Percentiles rank a stretch among this genome's conserved stretches.
Evolutionary conservation across 2,113 vertebrate species (phyloP).

Genomic region (Lepus americanus): DNA sequence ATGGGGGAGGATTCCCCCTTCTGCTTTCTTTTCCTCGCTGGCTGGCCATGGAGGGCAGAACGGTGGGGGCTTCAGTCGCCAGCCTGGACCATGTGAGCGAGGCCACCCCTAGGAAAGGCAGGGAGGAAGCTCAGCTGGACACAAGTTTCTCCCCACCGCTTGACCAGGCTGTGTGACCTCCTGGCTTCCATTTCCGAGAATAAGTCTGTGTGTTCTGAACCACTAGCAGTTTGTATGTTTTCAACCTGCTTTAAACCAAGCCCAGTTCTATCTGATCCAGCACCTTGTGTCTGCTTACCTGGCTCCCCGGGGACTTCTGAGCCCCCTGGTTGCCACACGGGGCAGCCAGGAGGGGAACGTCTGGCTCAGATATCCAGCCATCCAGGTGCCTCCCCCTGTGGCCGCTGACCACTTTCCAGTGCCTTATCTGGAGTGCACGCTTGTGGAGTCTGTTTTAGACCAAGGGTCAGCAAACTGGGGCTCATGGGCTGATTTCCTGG

Average conservation of each 20-base stretch:
- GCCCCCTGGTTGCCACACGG: neutral
- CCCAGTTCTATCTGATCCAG: neutral
- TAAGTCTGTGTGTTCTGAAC: neutral
- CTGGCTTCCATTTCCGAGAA: neutral
- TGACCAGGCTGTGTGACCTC: neutral
- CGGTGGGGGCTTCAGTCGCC: neutral
- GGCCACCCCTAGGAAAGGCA: neutral
- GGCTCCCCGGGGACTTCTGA: neutral
- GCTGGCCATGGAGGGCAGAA: neutral
- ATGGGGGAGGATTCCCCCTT: neutral
- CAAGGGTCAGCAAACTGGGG: neutral
- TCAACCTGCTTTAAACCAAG: constrained; percentile 1
- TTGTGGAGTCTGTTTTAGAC: neutral
- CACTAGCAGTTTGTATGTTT: neutral
- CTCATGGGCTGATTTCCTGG: neutral
- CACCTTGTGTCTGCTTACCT: neutral
- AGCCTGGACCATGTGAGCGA: neutral
- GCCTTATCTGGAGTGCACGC: neutral
- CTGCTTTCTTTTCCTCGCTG: neutral
- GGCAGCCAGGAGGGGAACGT: neutral
- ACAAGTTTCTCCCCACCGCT: neutral
- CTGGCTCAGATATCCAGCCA: neutral
- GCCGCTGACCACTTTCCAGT: neutral
- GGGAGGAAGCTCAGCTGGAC: neutral
- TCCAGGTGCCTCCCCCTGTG: neutral